These are phyloP conservation scores for Parnassius glacialis DNA, from an alignment of 2,888 invertebrate genomes.

Conservation along the genomic window DNA sequence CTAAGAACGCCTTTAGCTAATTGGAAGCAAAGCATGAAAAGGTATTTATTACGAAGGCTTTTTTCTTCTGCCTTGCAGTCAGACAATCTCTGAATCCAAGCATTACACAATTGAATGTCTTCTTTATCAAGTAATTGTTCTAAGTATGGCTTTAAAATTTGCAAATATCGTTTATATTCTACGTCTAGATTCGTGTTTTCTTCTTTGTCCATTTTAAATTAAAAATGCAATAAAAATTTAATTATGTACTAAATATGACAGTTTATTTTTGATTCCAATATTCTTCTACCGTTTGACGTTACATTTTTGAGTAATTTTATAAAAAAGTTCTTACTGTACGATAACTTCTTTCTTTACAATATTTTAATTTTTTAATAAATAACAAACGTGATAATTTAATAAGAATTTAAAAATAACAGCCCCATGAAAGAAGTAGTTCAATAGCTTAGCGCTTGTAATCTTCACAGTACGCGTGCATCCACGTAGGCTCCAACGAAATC, in stretches of 20 bases:
- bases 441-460: too few relatives aligned
- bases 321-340: background rate
- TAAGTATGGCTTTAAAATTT: constrained; percentile 62
- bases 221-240: constrained; percentile 4
- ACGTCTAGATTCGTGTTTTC: constrained; percentile 49
- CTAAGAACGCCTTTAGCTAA: constrained; percentile 58
- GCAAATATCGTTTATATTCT: constrained; percentile 64
- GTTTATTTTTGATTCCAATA: background rate
- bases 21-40: constrained; percentile 64
- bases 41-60: constrained; percentile 58
- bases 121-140: constrained; percentile 52
- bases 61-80: constrained; percentile 54
- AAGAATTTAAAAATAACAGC: too few relatives aligned
- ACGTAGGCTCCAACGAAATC: too few relatives aligned
- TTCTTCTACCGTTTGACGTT: background rate
- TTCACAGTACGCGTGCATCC: too few relatives aligned
- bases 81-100: constrained; percentile 66
- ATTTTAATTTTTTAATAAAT: too few relatives aligned
- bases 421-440: too few relatives aligned
- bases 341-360: too few relatives aligned
- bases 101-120: constrained; percentile 56
- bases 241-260: constrained; percentile 7
- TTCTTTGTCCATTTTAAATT: constrained; percentile 49
- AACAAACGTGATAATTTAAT: too few relatives aligned
- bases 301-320: background rate